A percentile compares a stretch with the other conserved stretches of the same genome.
Evolutionary conservation across 92 coral and sea anemone genomes (phyloP).

Genomic region (Pocillopora grandis): DNA sequence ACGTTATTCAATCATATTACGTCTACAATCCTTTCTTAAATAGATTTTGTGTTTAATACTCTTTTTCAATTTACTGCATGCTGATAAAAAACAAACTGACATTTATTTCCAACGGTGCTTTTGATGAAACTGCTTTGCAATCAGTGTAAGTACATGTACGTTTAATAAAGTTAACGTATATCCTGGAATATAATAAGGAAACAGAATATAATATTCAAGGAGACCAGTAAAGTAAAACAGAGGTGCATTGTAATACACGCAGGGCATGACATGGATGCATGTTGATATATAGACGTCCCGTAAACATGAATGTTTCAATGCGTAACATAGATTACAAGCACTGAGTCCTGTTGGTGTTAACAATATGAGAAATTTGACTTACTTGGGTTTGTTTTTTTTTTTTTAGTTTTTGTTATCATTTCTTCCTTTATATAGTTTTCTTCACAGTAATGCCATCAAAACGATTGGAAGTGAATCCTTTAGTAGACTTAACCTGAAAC

Average conservation of each 20-base stretch:
- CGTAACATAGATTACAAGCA: too few relatives aligned
- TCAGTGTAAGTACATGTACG: neutral
- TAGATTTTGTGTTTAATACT: neutral
- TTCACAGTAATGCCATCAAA: conserved; percentile 11
- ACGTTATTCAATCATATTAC: neutral
- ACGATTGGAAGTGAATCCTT: neutral
- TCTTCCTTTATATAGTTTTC: conserved; percentile 1
- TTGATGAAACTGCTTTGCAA: neutral
- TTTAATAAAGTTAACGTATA: neutral
- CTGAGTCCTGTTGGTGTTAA: too few relatives aligned
- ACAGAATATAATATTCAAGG: too few relatives aligned
- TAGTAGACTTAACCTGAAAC: neutral
- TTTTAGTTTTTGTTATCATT: neutral
- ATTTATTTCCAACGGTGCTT: neutral
- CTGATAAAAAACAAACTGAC: neutral
- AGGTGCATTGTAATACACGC: too few relatives aligned
- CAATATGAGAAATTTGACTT: too few relatives aligned
- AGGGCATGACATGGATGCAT: too few relatives aligned
- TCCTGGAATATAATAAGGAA: too few relatives aligned
- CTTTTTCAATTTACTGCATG: neutral
- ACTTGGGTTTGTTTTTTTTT: neutral
- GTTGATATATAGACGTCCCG: too few relatives aligned
- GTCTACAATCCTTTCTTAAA: neutral
- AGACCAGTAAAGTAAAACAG: too few relatives aligned
- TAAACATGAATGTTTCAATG: too few relatives aligned